Conservation (phyloP, 2,797 vertebrate species). For the Botia kubotai region DNA sequence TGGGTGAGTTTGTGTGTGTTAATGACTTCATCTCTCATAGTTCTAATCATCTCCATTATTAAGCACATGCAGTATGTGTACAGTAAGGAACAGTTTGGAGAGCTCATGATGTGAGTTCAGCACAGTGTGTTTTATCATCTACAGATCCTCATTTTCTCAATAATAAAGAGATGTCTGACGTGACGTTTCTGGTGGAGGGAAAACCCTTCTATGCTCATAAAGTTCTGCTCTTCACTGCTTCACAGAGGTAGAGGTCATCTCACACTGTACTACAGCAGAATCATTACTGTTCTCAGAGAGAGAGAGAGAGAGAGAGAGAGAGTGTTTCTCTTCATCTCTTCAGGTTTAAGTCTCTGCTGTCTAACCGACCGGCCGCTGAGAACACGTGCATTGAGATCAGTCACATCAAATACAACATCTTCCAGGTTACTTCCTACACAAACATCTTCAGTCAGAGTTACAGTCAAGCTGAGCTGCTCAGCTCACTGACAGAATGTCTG, state of each 20-base stretch:
- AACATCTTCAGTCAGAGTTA: background rate
- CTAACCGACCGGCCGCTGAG: slow-evolving; percentile 91
- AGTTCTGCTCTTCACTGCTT: slow-evolving; percentile 82
- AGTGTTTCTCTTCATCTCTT: background rate
- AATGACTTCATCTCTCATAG: too few relatives aligned
- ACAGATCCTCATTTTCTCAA: slow-evolving; percentile 83
- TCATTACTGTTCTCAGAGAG: too few relatives aligned
- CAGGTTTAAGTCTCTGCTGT: slow-evolving; percentile 97
- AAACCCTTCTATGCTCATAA: slow-evolving; percentile 86
- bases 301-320: too few relatives aligned
- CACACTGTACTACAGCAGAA: too few relatives aligned
- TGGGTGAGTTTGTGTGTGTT: slow-evolving; percentile 69
- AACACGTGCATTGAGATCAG: slow-evolving; percentile 98
- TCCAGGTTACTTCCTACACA: slow-evolving; percentile 76
- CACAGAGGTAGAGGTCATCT: slow-evolving; percentile 70
- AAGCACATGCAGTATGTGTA: too few relatives aligned
- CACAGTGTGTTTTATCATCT: slow-evolving; percentile 3
- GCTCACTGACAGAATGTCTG: slow-evolving; percentile 4
- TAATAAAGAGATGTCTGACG: slow-evolving; percentile 85
- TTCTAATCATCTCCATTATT: too few relatives aligned
- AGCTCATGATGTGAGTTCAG: too few relatives aligned
- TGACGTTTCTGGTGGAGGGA: slow-evolving; percentile 63
- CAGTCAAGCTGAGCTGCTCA: background rate
- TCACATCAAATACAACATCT: slow-evolving; percentile 96
- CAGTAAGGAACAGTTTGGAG: too few relatives aligned